These are phyloP conservation scores for Syndactyla subalaris DNA, from an alignment of 2,797 vertebrate genomes.

Conservation along the genomic window DNA sequence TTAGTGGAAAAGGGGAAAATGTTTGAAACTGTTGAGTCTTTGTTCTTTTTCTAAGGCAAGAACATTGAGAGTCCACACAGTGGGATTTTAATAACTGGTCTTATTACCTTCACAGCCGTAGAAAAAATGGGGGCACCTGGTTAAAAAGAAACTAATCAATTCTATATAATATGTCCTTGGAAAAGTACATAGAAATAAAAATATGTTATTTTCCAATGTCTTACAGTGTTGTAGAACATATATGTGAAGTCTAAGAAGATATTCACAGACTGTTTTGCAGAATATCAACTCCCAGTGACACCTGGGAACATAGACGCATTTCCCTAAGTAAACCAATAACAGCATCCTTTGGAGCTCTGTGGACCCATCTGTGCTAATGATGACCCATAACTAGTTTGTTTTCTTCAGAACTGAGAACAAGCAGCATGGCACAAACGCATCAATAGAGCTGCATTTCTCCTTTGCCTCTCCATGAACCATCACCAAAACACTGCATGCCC, in stretches of 20 bases:
- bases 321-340: background rate
- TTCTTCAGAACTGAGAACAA: background rate
- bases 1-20: background rate
- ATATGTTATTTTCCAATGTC: background rate
- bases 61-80: background rate
- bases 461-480: background rate
- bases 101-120: conserved; percentile 25
- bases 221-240: background rate
- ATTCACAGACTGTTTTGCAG: background rate
- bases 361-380: background rate
- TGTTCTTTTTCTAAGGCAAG: conserved; percentile 39
- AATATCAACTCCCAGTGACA: background rate
- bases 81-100: conserved; percentile 8
- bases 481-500: background rate
- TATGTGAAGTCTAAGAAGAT: background rate
- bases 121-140: background rate
- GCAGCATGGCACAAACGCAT: too few species aligned
- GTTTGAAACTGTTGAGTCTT: conserved; percentile 29
- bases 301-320: background rate
- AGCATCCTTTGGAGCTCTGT: background rate
- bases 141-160: background rate
- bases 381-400: too few species aligned
- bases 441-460: background rate
- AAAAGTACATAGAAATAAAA: background rate
- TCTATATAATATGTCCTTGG: background rate